These are phyloP conservation scores for Alloscopus bannaensis DNA, from an alignment of 2,888 invertebrate species.

Conservation along the genomic window DNA sequence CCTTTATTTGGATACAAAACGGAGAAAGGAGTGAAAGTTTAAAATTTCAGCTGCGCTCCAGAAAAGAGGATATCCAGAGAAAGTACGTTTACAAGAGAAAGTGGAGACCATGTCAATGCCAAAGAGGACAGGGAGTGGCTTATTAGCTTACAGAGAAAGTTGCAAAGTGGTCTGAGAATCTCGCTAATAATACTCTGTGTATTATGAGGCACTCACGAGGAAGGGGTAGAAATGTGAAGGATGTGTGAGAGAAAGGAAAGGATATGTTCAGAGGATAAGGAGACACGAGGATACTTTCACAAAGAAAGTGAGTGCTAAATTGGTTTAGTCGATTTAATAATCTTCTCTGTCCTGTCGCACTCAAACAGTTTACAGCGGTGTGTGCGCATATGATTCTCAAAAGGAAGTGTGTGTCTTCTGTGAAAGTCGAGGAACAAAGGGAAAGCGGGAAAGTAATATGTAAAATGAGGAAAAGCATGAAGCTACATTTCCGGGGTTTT, in stretches of 20 bases:
- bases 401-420: too few species aligned
- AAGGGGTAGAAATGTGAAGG: slow-evolving; percentile 57
- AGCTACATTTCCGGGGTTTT: too few species aligned
- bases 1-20: slow-evolving; percentile 24
- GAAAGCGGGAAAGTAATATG: slow-evolving; percentile 16
- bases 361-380: slow-evolving; percentile 12
- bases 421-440: slow-evolving; percentile 3
- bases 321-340: slow-evolving; percentile 61
- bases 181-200: slow-evolving; percentile 52
- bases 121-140: slow-evolving; percentile 54
- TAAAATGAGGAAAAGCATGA: slow-evolving; percentile 9
- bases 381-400: background rate
- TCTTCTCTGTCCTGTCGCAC: slow-evolving; percentile 45
- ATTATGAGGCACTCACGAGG: slow-evolving; percentile 55
- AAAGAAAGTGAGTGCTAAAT: slow-evolving; percentile 59
- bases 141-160: slow-evolving; percentile 55
- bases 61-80: background rate
- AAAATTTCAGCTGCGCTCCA: background rate
- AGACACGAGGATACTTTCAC: slow-evolving; percentile 48
- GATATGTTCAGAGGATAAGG: slow-evolving; percentile 15
- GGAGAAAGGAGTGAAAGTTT: background rate
- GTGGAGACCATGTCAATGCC: slow-evolving; percentile 25
- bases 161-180: slow-evolving; percentile 53
- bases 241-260: slow-evolving; percentile 48
- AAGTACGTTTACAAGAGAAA: background rate